Percentiles rank a stretch among this genome's conserved stretches.
Conservation (phyloP, 1,140 invertebrate species). For the Neodiprion lecontei region DNA sequence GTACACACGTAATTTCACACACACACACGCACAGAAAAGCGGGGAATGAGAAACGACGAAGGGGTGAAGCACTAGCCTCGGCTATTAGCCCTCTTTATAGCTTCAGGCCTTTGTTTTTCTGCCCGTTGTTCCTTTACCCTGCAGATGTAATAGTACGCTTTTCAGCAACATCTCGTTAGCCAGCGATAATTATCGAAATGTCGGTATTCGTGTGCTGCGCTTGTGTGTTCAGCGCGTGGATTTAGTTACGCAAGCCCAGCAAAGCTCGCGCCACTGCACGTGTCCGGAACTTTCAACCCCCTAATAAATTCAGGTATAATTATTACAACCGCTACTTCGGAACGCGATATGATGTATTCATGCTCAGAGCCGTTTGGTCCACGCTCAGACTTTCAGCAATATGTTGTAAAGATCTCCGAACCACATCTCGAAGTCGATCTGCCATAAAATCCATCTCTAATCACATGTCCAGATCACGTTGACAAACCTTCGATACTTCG, state of each 20-base stretch:
- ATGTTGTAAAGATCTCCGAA: too few species aligned
- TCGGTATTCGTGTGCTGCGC: background rate
- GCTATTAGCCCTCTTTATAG: background rate
- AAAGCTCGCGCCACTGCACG: background rate
- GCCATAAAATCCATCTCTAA: too few species aligned
- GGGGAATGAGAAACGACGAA: background rate
- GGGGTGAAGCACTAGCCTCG: background rate
- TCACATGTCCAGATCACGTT: too few species aligned
- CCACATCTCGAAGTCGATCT: too few species aligned
- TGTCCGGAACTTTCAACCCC: background rate
- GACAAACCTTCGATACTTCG: too few species aligned
- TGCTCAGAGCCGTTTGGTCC: too few species aligned
- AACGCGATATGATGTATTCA: background rate
- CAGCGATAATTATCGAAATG: background rate
- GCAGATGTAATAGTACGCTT: background rate
- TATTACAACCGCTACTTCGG: background rate
- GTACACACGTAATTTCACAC: background rate
- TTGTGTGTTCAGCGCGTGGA: background rate
- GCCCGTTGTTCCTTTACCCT: background rate
- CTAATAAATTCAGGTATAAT: background rate
- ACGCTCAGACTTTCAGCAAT: too few species aligned
- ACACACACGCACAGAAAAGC: too few species aligned
- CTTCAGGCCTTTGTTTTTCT: background rate
- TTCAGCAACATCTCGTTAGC: constrained; percentile 7
- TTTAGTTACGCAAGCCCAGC: background rate